Evolutionary conservation across 2,113 vertebrate genomes (phyloP).

Genomic region (Rhynchomys soricoides): DNA sequence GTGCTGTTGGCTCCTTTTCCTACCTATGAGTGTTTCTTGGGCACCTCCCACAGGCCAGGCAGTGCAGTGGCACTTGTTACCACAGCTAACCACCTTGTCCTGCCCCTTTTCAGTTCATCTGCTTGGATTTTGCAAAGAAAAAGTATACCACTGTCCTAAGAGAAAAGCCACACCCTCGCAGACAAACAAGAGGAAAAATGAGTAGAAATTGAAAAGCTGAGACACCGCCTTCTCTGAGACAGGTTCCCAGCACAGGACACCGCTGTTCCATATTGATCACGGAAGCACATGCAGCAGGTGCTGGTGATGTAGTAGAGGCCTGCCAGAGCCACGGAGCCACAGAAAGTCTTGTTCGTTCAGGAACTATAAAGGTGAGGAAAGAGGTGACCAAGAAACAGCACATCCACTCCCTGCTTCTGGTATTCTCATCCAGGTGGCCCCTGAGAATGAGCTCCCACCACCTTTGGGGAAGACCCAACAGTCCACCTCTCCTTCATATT

Average conservation of each 20-base stretch:
- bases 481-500: too few species aligned
- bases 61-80: not conserved
- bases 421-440: not conserved
- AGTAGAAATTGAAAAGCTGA: not conserved
- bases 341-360: not conserved
- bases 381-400: not conserved
- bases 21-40: not conserved
- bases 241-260: not conserved
- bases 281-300: not conserved
- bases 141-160: not conserved
- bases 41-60: not conserved
- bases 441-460: not conserved
- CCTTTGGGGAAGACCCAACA: not conserved
- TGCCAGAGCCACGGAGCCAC: too few species aligned
- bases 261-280: not conserved
- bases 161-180: not conserved
- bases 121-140: not conserved
- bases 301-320: accelerated
- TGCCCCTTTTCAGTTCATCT: not conserved
- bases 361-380: not conserved
- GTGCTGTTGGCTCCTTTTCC: not conserved
- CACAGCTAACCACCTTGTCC: not conserved
- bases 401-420: accelerated
- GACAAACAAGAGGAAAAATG: not conserved
- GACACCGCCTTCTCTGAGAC: not conserved